Base-by-base conservation (phyloP, 2,888 invertebrate species). In the Microplitis deprimator region DNA sequence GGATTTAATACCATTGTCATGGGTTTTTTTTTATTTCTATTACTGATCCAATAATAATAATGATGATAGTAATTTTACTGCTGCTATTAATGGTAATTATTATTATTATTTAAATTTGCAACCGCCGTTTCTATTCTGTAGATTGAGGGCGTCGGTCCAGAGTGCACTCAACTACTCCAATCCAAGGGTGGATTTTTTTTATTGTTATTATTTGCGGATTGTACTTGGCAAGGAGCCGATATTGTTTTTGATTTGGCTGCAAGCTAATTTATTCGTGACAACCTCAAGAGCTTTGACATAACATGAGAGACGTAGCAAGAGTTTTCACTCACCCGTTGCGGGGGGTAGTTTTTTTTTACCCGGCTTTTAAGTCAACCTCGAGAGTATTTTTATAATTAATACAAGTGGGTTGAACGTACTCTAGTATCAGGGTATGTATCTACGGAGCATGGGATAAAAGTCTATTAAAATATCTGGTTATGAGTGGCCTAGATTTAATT, bases 251-350 rank as follows among this genome's bases (percentile, higher is more conserved):
- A 41, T 68, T 71, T 61, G 64, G 50, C n/a, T 10, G n/a, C 64
- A 17, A 16, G 75, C 40, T 61, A 59, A 73, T 60, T 76, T 50
- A 39, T 61, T 16, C 50, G 38, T 60, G 68, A 76, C 73, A 73
- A 61, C 40, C 65, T 68, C 76, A 62, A 67, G 64, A 59, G 40
- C 68, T 68, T 16, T 65, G 62, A 68, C 70, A 50, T 60, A 70
- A 77, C 70, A 60, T 70, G 59, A 60, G 38, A 20, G 13, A 61
- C 60, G 29, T 20, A 68, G 39, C 72, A 40, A 68, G 83, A 50
- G 50, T 10, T 83, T 83, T 83, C 86, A 86, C 87, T 86, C 85
- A 86, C 84, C 85, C 85, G 83, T 83, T 84, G 84, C 84, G 84
- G 86, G 86, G 87, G 86, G 87, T 86, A 85, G 84, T 20, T 82